A percentile compares a stretch with the other conserved stretches of the same genome.
These are phyloP conservation scores for Vulpes vulpes DNA, from an alignment of 2,113 vertebrate genomes.

Conservation along the genomic window DNA sequence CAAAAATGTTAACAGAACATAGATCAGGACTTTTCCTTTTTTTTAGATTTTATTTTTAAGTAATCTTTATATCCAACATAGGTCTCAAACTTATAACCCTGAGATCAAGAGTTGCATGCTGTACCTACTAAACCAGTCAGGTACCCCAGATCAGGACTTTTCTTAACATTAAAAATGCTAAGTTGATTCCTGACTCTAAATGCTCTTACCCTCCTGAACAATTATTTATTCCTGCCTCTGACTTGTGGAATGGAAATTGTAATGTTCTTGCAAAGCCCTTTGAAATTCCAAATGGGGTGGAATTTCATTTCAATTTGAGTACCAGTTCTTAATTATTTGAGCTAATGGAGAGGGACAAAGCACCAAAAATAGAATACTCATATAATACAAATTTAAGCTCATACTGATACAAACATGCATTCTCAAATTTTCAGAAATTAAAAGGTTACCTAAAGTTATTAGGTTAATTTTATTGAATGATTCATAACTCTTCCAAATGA, in stretches of 20 bases:
- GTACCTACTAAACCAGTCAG: background rate
- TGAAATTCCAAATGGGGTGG: conserved; percentile 62
- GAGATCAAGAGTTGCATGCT: background rate
- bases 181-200: conserved; percentile 9
- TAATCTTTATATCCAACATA: background rate
- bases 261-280: conserved; percentile 36
- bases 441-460: conserved; percentile 48
- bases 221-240: conserved; percentile 9
- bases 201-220: background rate
- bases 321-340: conserved; percentile 74
- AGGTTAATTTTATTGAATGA: background rate
- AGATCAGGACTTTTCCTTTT: background rate
- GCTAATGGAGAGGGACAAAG: conserved; percentile 61
- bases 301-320: conserved; percentile 71
- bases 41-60: background rate
- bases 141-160: background rate
- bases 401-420: conserved; percentile 37
- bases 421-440: conserved; percentile 64
- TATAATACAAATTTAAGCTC: conserved; percentile 26
- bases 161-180: conserved; percentile 31
- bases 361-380: conserved; percentile 64
- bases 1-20: background rate
- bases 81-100: background rate
- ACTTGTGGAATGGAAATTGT: conserved; percentile 36
- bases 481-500: conserved; percentile 15